Evolutionary conservation across 1,140 invertebrate genomes (phyloP).

Genomic region (Drosophila nannoptera): DNA sequence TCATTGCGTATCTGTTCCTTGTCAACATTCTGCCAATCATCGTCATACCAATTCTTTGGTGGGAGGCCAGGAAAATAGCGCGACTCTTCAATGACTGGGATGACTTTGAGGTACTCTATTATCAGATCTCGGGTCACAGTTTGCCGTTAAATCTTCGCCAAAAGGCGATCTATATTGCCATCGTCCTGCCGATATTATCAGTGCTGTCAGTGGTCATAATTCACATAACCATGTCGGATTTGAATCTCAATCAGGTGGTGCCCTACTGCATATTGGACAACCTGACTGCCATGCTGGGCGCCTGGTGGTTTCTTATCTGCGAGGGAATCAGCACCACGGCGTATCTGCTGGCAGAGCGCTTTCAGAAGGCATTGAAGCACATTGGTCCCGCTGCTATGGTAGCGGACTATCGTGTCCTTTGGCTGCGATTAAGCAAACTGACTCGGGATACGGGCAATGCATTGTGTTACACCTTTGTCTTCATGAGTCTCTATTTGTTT

Average conservation of each 20-base stretch:
- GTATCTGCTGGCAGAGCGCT: slow-evolving; percentile 82
- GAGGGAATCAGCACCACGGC: slow-evolving; percentile 82
- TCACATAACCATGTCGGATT: slow-evolving; percentile 84
- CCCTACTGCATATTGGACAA: slow-evolving; percentile 84
- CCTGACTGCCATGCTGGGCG: slow-evolving; percentile 82
- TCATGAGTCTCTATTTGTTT: slow-evolving; percentile 84
- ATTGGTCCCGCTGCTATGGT: slow-evolving; percentile 83
- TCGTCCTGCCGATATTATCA: slow-evolving; percentile 82
- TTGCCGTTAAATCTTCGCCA: slow-evolving; percentile 80
- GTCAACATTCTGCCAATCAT: slow-evolving; percentile 84
- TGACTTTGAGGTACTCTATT: slow-evolving; percentile 82
- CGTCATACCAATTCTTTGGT: slow-evolving; percentile 82
- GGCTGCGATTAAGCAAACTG: slow-evolving; percentile 83
- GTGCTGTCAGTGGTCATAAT: slow-evolving; percentile 83
- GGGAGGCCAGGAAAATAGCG: slow-evolving; percentile 82
- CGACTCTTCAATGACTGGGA: slow-evolving; percentile 82
- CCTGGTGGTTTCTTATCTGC: slow-evolving; percentile 83
- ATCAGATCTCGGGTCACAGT: slow-evolving; percentile 80
- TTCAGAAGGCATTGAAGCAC: slow-evolving; percentile 83
- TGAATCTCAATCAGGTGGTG: slow-evolving; percentile 82
- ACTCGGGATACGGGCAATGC: slow-evolving; percentile 83
- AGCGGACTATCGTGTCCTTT: slow-evolving; percentile 83
- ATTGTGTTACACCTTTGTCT: slow-evolving; percentile 83
- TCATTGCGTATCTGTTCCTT: slow-evolving; percentile 85
- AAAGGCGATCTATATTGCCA: slow-evolving; percentile 80